Evolutionary conservation across 2,888 invertebrate species (phyloP).

Genomic region (Blomia tropicalis): DNA sequence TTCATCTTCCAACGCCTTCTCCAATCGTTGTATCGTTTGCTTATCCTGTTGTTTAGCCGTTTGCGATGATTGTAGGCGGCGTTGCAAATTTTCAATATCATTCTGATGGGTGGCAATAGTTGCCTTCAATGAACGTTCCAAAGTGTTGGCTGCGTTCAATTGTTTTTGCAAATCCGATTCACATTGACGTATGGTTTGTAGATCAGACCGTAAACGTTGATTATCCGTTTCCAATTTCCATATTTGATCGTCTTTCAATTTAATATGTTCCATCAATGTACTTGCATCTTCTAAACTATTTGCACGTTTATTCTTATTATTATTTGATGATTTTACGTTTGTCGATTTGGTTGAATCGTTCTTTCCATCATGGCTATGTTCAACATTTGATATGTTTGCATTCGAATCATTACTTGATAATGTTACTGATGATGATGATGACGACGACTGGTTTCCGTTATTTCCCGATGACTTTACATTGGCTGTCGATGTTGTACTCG

Average conservation of each 20-base stretch:
- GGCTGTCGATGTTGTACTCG: too few relatives aligned
- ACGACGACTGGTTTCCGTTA: too few relatives aligned
- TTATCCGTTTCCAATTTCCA: slow-evolving; percentile 48
- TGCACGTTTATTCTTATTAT: neutral
- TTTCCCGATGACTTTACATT: too few relatives aligned
- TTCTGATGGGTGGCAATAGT: slow-evolving; percentile 63
- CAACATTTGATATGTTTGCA: too few relatives aligned
- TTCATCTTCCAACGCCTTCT: slow-evolving; percentile 69
- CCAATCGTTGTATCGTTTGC: slow-evolving; percentile 53
- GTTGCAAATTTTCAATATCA: slow-evolving; percentile 71
- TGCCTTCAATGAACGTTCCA: slow-evolving; percentile 50
- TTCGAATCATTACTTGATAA: too few relatives aligned
- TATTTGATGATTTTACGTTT: neutral
- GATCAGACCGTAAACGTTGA: slow-evolving; percentile 53
- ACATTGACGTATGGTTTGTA: slow-evolving; percentile 51
- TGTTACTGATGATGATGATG: too few relatives aligned
- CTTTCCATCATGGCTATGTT: too few relatives aligned
- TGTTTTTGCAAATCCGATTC: slow-evolving; percentile 57
- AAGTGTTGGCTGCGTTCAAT: slow-evolving; percentile 46
- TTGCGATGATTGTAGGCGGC: slow-evolving; percentile 57
- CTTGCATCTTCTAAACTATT: neutral
- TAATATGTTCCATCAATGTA: neutral
- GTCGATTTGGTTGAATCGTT: neutral
- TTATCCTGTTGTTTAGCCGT: slow-evolving; percentile 59
- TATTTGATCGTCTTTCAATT: slow-evolving; percentile 2